Conservation (phyloP, 2,113 vertebrate genomes). For the Opisthocomus hoazin region DNA sequence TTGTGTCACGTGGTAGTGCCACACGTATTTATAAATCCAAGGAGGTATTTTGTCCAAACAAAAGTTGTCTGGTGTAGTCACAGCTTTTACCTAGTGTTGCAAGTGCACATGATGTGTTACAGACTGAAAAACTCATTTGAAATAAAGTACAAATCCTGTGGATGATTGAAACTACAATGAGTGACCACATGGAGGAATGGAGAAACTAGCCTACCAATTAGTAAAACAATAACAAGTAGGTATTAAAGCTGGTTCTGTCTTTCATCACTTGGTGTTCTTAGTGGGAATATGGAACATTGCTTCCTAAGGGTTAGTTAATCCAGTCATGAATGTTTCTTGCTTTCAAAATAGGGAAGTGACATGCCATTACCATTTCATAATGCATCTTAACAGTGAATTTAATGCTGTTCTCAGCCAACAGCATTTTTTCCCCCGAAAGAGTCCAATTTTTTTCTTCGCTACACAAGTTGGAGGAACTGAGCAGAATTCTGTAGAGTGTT, state of each 20-base stretch:
- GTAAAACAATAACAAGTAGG: not conserved
- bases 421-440: not conserved
- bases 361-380: not conserved
- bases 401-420: not conserved
- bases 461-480: not conserved
- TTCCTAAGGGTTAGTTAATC: not conserved
- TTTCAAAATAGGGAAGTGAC: not conserved
- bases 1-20: too few species aligned
- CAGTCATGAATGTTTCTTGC: not conserved
- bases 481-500: not conserved
- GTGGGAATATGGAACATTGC: not conserved
- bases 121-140: not conserved
- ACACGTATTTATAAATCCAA: not conserved
- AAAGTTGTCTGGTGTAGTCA: not conserved
- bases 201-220: not conserved
- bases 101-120: not conserved
- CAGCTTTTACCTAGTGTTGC: not conserved
- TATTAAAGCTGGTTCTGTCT: not conserved
- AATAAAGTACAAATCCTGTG: not conserved
- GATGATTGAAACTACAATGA: not conserved
- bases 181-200: not conserved
- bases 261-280: not conserved
- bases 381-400: not conserved
- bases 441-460: not conserved
- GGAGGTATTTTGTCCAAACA: not conserved